Evolutionary conservation across 2,888 invertebrate genomes (phyloP).

Genomic region (Meandrusa payeni): DNA sequence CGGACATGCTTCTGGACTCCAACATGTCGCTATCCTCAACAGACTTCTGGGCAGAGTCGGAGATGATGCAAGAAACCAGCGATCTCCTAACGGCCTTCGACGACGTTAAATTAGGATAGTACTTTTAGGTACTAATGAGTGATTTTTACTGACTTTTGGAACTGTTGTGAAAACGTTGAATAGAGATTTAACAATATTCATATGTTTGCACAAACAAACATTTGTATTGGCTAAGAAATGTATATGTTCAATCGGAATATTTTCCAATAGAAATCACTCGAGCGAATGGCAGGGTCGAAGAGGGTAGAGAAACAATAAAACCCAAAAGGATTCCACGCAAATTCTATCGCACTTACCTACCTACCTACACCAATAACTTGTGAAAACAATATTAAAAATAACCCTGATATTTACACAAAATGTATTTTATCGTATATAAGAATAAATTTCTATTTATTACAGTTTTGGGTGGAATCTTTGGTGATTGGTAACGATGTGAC

Average conservation of each 20-base stretch:
- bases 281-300: slow-evolving; percentile 55
- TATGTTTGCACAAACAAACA: slow-evolving; percentile 44
- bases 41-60: slow-evolving; percentile 64
- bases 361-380: slow-evolving; percentile 24
- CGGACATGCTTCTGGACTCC: slow-evolving; percentile 54
- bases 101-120: slow-evolving; percentile 63
- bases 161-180: slow-evolving; percentile 30
- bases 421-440: slow-evolving; percentile 17
- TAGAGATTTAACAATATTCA: slow-evolving; percentile 29
- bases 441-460: slow-evolving; percentile 20
- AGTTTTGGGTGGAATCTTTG: slow-evolving; percentile 44
- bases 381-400: slow-evolving; percentile 23
- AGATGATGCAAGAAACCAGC: slow-evolving; percentile 57
- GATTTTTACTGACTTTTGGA: slow-evolving; percentile 42
- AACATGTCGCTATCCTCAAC: slow-evolving; percentile 47
- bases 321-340: slow-evolving; percentile 53
- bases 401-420: slow-evolving; percentile 1
- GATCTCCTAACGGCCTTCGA: slow-evolving; percentile 66
- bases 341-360: slow-evolving; percentile 38
- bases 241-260: slow-evolving; percentile 32
- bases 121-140: slow-evolving; percentile 32
- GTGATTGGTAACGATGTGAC: slow-evolving; percentile 50
- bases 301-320: slow-evolving; percentile 38
- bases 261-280: slow-evolving; percentile 57
- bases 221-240: slow-evolving; percentile 39